phyloP scores from a whole-genome alignment of 2,888 invertebrate genomes.

The Asteroscopus sphinx region DNA sequence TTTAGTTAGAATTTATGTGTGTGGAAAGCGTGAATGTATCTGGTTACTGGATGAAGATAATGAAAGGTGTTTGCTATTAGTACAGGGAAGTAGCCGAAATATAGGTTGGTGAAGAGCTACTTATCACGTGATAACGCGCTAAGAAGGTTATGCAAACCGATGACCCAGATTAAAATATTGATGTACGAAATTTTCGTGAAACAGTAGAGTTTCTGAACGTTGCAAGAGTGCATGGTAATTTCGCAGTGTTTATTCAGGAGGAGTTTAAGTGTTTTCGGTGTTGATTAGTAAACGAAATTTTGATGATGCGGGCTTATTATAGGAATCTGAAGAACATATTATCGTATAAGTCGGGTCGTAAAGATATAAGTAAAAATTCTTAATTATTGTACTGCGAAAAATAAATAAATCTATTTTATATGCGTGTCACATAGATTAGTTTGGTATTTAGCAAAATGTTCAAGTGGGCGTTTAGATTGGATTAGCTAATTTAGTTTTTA shows the following conservation, averaged over 20 bases:
- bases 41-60: neutral
- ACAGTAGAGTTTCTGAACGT: constrained; percentile 15
- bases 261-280: neutral
- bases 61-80: neutral
- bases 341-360: neutral
- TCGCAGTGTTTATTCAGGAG: neutral
- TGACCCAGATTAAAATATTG: constrained; percentile 44
- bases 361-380: too few relatives aligned
- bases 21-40: constrained; percentile 1
- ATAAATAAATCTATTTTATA: constrained; percentile 32
- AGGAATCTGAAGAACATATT: neutral
- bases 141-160: constrained; percentile 31
- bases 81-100: constrained; percentile 1
- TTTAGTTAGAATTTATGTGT: neutral
- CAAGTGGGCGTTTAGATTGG: constrained; percentile 33
- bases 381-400: too few relatives aligned
- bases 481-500: constrained; percentile 33
- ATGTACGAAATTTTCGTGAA: constrained; percentile 16
- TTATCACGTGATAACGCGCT: constrained; percentile 4
- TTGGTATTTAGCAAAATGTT: constrained; percentile 11
- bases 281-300: neutral
- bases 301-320: neutral
- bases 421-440: constrained; percentile 28
- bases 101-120: constrained; percentile 4
- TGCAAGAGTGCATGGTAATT: constrained; percentile 11